phyloP scores from a whole-genome alignment of 2,888 invertebrate species.

The Escarpia spicata region DNA sequence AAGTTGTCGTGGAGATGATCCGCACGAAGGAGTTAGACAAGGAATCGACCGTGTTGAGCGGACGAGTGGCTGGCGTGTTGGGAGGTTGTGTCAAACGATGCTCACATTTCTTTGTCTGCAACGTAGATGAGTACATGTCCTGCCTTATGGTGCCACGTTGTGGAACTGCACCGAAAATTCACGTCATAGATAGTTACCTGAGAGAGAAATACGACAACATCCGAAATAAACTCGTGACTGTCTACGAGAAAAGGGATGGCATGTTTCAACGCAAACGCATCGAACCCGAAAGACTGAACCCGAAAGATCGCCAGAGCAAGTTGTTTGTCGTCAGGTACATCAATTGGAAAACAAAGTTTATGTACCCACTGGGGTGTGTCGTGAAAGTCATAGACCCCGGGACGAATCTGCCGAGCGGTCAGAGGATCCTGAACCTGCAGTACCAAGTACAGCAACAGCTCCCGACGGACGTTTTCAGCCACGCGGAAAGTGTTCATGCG shows the following conservation, averaged over 20 bases:
- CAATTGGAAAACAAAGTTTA: not conserved
- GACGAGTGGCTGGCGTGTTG: constrained; percentile 25
- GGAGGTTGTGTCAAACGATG: not conserved
- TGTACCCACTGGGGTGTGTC: constrained; percentile 28
- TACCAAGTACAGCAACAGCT: constrained; percentile 23
- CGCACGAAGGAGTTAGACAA: constrained; percentile 20
- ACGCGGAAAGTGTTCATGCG: constrained; percentile 42
- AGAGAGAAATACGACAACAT: not conserved
- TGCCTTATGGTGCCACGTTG: constrained; percentile 24
- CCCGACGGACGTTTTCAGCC: not conserved
- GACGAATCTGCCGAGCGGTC: not conserved
- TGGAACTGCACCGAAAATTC: constrained; percentile 24
- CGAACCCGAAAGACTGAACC: not conserved
- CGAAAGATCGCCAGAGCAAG: not conserved
- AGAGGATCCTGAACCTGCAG: constrained; percentile 21
- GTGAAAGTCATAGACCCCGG: constrained; percentile 23
- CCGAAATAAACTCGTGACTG: not conserved
- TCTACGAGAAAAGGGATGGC: not conserved
- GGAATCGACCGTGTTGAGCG: not conserved
- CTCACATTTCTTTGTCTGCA: constrained; percentile 19
- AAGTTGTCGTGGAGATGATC: constrained; percentile 32
- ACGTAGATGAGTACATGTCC: constrained; percentile 20
- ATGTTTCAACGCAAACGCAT: not conserved
- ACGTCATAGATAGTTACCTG: constrained; percentile 17
- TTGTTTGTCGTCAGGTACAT: constrained; percentile 28